Evolutionary conservation across 2,797 vertebrate genomes (phyloP).

Genomic region (Aphelocoma californica): DNA sequence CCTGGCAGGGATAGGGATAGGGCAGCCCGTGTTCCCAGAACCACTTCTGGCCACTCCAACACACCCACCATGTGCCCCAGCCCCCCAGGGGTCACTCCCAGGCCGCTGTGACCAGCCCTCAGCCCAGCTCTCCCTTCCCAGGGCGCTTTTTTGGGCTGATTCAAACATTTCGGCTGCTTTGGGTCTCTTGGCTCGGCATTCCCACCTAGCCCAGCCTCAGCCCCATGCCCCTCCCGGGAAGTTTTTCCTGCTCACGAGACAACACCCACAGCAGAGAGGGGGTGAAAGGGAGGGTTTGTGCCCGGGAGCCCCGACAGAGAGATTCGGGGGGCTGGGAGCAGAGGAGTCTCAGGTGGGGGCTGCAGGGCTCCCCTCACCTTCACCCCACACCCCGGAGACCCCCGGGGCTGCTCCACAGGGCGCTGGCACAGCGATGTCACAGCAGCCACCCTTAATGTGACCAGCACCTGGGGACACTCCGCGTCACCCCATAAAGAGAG

Average conservation of each 20-base stretch:
- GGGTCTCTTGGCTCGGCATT: neutral
- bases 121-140: neutral
- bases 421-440: neutral
- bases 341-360: neutral
- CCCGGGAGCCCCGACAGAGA: accelerated
- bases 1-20: neutral
- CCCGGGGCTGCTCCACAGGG: neutral
- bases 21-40: neutral
- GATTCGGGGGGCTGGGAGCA: neutral
- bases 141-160: neutral
- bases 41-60: neutral
- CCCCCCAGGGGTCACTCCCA: neutral
- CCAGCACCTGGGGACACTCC: neutral
- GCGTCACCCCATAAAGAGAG: accelerated
- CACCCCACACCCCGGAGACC: accelerated
- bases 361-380: neutral
- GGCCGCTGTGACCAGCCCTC: neutral
- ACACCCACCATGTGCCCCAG: accelerated
- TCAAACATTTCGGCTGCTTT: accelerated
- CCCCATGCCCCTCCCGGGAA: neutral
- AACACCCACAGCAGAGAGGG: neutral
- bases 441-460: neutral
- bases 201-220: neutral
- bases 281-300: neutral
- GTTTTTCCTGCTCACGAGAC: neutral